Percentiles rank a stretch among this genome's conserved stretches.
These are phyloP conservation scores for Ophthalmolycus amberensis DNA, from an alignment of 2,113 vertebrate species.

Conservation along the genomic window DNA sequence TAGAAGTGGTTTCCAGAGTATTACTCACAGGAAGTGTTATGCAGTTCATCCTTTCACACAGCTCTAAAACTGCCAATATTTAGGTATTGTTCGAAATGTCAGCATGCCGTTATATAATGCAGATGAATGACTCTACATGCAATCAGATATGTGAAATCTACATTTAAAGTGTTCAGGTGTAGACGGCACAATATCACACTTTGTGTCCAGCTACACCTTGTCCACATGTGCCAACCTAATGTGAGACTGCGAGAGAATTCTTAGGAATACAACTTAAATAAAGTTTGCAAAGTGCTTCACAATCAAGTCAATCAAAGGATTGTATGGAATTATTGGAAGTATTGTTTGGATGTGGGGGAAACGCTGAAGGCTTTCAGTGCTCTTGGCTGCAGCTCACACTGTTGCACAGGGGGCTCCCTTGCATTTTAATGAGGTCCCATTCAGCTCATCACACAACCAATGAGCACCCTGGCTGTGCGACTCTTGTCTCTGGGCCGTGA, in stretches of 20 bases:
- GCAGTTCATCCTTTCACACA: not conserved
- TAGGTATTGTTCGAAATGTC: not conserved
- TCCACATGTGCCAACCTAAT: not conserved
- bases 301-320: not conserved
- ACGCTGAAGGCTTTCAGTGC: slow-evolving; percentile 43
- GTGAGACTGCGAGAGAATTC: not conserved
- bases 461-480: slow-evolving; percentile 48
- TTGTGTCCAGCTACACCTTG: not conserved
- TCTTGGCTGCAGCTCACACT: slow-evolving; percentile 46
- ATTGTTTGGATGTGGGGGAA: slow-evolving; percentile 26
- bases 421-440: slow-evolving; percentile 74
- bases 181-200: not conserved
- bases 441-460: slow-evolving; percentile 57
- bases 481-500: slow-evolving; percentile 29
- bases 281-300: slow-evolving; percentile 15
- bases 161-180: not conserved
- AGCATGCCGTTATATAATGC: not conserved
- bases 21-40: not conserved
- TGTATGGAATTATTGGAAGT: slow-evolving; percentile 14
- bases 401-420: slow-evolving; percentile 51
- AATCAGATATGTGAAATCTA: not conserved
- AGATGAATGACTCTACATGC: not conserved
- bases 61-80: not conserved
- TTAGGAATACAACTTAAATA: not conserved
- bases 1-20: not conserved